Conservation (phyloP, 2,113 vertebrate species). For the Agelaius tricolor region DNA sequence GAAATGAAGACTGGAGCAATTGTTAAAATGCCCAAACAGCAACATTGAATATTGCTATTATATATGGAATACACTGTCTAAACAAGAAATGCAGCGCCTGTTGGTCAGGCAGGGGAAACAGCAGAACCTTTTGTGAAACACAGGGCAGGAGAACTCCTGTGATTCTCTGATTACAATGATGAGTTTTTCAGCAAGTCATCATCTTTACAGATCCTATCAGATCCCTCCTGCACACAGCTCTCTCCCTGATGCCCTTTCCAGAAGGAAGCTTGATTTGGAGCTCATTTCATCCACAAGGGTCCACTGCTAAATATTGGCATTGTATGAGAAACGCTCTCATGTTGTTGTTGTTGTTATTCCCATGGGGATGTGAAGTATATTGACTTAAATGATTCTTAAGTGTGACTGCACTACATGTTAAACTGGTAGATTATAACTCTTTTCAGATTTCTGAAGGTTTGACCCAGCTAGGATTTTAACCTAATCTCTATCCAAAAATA, state of each 20-base stretch:
- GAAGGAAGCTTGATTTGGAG: neutral
- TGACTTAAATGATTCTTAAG: neutral
- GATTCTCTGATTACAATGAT: fast-evolving
- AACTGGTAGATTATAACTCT: neutral
- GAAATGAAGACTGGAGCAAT: neutral
- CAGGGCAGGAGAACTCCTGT: neutral
- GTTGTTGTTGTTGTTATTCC: neutral
- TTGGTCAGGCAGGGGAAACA: neutral
- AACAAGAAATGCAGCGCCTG: neutral
- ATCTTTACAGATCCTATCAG: neutral
- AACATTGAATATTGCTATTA: neutral
- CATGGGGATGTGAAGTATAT: neutral
- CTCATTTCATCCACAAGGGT: neutral
- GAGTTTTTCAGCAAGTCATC: neutral
- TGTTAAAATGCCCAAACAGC: neutral
- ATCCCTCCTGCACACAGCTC: neutral
- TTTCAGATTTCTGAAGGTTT: neutral
- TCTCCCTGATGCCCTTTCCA: neutral
- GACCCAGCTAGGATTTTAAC: neutral
- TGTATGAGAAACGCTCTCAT: neutral
- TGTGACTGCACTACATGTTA: neutral
- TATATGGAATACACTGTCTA: neutral
- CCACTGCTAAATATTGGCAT: neutral
- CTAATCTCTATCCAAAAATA: neutral
- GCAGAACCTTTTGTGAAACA: neutral